Evolutionary conservation across 1,140 invertebrate genomes (phyloP), one percentile per base, ranked within the genome.

Genomic region (Rhizoglyphus robini): DNA sequence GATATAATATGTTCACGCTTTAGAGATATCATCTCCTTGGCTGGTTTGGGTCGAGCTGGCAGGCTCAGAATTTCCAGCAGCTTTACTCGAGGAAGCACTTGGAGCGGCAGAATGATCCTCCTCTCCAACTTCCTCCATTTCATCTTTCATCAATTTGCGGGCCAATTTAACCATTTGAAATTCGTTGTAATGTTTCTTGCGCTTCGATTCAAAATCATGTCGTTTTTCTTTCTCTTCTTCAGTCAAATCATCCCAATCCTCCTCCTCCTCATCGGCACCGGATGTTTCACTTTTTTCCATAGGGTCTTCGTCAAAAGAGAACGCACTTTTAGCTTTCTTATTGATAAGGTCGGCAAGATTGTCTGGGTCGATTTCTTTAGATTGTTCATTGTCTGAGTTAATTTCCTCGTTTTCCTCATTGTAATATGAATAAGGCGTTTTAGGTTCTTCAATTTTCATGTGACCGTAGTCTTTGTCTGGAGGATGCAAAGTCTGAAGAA

Each of bases 391-490:
- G 75, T 87, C 86, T 18, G 70, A 71, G 51, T 83, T 79, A 51
- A 61, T 60, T 51, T 69, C 64, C 20, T 67, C 68, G 48, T 49
- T 67, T 65, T 84, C 81, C 34, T 81, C 82, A 41, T 81, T 78
- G 70, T 81, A 81, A 69, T 88, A 85, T 75, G 85, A 88, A 73
- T 86, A 99, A 1, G 96, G 96, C 11, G 96, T 99, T 79, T 96
- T 91, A 38, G 94, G 91, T 77, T 97, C 95, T 72, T 96, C 91
- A 64, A 98, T 94, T 81, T 99, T 99, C 92, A 99, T 99, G 73
- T 96, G 92, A 11, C 96, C 96, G 79, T 99, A 99, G 79, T 98
- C 95, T 79, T 99, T 99, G 74, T 94, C 93, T 31, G 88, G 78
- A 46, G 96, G 96, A 82, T 99, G 96, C 72, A 94, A 83, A 3